Percentiles rank a stretch among this genome's conserved stretches.
Conservation (phyloP, 2,113 vertebrate genomes). For the Perca fluviatilis region DNA sequence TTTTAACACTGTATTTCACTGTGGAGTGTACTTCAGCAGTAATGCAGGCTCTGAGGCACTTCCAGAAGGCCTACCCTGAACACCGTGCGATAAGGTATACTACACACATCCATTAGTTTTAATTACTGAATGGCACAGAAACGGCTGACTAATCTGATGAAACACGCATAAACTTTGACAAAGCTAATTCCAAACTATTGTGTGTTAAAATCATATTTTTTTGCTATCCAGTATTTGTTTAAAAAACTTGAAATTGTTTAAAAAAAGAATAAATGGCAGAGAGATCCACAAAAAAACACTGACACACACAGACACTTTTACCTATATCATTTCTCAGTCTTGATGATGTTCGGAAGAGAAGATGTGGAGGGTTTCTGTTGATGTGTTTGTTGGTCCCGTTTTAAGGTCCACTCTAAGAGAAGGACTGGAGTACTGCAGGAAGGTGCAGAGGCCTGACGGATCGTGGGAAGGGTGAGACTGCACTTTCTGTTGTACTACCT, state of each 20-base stretch:
- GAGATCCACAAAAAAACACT: too few species aligned
- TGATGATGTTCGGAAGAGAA: background rate
- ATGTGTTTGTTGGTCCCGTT: conserved; percentile 9
- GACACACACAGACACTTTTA: background rate
- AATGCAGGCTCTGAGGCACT: conserved; percentile 91
- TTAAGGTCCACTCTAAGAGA: conserved; percentile 88
- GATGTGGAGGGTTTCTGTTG: background rate
- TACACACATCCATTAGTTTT: background rate
- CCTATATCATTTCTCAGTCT: background rate
- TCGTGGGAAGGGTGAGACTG: conserved; percentile 96
- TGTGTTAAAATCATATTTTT: background rate
- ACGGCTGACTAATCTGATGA: background rate
- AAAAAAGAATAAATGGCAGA: background rate
- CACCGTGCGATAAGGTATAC: conserved; percentile 89
- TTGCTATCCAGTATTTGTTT: background rate
- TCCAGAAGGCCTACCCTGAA: conserved; percentile 85
- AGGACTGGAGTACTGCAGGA: conserved; percentile 90
- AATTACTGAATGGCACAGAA: background rate
- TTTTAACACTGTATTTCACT: too few species aligned
- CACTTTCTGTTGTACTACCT: background rate
- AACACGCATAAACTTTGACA: background rate
- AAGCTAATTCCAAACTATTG: background rate
- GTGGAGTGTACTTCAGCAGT: conserved; percentile 96
- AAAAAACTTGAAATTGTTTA: background rate
- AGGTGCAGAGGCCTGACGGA: conserved; percentile 88